phyloP scores from a whole-genome alignment of 1,140 invertebrate genomes.

The Dryas iulia region DNA sequence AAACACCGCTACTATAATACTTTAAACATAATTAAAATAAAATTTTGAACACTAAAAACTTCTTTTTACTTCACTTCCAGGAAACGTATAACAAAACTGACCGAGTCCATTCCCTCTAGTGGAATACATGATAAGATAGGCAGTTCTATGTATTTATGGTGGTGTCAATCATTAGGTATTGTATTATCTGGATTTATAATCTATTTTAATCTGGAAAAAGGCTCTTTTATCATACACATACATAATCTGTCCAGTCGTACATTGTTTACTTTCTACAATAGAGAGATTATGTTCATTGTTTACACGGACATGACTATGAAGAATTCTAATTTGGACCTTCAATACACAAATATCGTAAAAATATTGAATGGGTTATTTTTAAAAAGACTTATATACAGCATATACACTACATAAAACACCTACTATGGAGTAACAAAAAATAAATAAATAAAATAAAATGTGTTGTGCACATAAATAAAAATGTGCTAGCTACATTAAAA shows the following conservation, averaged over 20 bases:
- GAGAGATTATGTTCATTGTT: conserved; percentile 32
- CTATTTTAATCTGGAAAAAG: conserved; percentile 50
- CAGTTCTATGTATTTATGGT: conserved; percentile 31
- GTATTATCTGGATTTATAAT: conserved; percentile 42
- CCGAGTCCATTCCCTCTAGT: conserved; percentile 27
- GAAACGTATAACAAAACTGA: conserved; percentile 1
- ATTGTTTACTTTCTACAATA: conserved; percentile 46
- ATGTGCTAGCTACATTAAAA: conserved; percentile 54
- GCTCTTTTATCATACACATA: conserved; percentile 46
- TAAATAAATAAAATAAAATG: neutral
- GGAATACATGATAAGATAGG: conserved; percentile 41
- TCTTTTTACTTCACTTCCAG: neutral
- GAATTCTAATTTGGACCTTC: conserved; percentile 7
- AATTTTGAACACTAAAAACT: neutral
- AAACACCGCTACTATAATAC: neutral
- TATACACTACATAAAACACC: neutral
- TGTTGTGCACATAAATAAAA: conserved; percentile 41
- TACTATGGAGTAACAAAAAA: neutral
- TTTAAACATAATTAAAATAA: neutral
- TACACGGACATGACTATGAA: conserved; percentile 7
- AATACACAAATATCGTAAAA: too few species aligned
- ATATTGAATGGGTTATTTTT: too few species aligned
- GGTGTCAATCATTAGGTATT: conserved; percentile 38
- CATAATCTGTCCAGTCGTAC: conserved; percentile 47
- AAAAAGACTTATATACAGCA: neutral